Percentiles rank a stretch among this genome's conserved stretches.
Evolutionary conservation across 2,797 vertebrate species (phyloP).

Genomic region (Argyrosomus regius): DNA sequence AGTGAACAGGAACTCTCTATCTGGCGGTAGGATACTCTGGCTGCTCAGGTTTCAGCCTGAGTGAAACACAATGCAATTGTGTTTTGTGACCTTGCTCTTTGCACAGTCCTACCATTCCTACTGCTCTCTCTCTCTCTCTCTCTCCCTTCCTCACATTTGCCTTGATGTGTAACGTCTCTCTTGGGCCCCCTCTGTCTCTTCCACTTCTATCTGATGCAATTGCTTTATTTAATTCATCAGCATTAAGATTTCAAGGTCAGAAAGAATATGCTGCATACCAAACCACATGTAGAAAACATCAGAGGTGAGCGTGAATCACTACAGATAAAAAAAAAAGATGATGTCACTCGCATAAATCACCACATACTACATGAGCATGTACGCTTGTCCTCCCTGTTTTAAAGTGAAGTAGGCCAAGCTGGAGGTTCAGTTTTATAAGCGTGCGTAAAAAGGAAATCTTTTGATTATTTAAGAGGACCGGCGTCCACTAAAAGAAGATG

Average conservation of each 20-base stretch:
- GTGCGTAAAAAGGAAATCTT: constrained; percentile 13
- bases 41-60: constrained; percentile 78
- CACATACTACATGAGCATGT: neutral
- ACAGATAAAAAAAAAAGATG: constrained; percentile 7
- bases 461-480: constrained; percentile 35
- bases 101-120: constrained; percentile 51
- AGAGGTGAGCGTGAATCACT: constrained; percentile 40
- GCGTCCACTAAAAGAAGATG: constrained; percentile 25
- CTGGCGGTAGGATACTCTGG: constrained; percentile 60
- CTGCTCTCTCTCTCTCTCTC: constrained; percentile 15
- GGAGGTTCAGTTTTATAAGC: constrained; percentile 3
- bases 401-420: constrained; percentile 19
- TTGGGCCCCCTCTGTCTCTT: constrained; percentile 30
- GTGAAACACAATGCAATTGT: constrained; percentile 80
- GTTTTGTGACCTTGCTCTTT: constrained; percentile 75
- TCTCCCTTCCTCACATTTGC: constrained; percentile 25
- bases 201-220: constrained; percentile 42
- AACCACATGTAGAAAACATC: neutral
- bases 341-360: constrained; percentile 54
- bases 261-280: neutral
- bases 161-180: constrained; percentile 38
- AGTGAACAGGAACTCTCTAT: constrained; percentile 60
- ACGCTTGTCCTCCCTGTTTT: neutral
- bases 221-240: constrained; percentile 58
- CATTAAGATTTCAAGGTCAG: constrained; percentile 36